Evolutionary conservation across 2,797 vertebrate genomes (phyloP).

Genomic region (Poeciliopsis gracilis): DNA sequence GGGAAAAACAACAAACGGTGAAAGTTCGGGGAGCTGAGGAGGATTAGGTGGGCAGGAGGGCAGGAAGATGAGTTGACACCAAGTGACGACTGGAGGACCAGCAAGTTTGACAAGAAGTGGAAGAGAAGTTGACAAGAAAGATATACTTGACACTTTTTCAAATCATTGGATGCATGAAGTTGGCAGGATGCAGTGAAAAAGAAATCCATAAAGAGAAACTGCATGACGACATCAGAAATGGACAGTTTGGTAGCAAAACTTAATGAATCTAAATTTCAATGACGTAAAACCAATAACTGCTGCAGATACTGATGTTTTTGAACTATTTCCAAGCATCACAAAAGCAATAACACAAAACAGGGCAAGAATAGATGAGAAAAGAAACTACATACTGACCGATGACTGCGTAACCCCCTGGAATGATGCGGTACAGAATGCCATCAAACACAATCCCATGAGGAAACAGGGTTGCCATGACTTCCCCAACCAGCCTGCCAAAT

Average conservation of each 20-base stretch:
- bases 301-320: background rate
- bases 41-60: slow-evolving; percentile 3
- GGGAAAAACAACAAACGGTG: slow-evolving; percentile 8
- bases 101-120: slow-evolving; percentile 31
- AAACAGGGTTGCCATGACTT: slow-evolving; percentile 93
- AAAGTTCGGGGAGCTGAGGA: slow-evolving; percentile 16
- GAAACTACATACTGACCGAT: slow-evolving; percentile 86
- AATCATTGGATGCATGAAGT: slow-evolving; percentile 19
- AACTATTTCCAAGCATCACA: background rate
- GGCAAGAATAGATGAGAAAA: background rate
- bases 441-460: slow-evolving; percentile 94
- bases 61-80: slow-evolving; percentile 28
- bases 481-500: slow-evolving; percentile 91
- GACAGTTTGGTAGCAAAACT: background rate
- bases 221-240: background rate
- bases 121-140: slow-evolving; percentile 22
- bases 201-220: background rate
- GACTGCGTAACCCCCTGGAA: slow-evolving; percentile 95
- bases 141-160: slow-evolving; percentile 28
- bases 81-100: slow-evolving; percentile 24
- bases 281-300: background rate
- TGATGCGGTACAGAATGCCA: slow-evolving; percentile 91
- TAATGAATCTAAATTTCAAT: background rate
- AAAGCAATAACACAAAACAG: background rate
- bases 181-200: slow-evolving; percentile 16